Conservation (phyloP, 2,888 invertebrate species). For the Acleris sparsana region DNA sequence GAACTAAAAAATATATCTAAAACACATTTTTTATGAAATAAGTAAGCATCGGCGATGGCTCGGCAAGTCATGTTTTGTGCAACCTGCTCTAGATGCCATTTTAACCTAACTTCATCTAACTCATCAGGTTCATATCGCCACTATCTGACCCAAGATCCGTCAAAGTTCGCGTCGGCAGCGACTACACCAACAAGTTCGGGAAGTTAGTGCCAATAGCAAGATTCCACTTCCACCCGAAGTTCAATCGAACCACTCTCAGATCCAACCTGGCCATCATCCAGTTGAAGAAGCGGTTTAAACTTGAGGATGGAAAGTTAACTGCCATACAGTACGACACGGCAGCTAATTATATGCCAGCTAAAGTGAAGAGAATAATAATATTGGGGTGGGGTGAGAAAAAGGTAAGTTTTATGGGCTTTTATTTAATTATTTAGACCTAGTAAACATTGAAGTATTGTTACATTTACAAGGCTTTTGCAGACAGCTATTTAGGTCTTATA, state of each 20-base stretch:
- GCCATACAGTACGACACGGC: slow-evolving; percentile 47
- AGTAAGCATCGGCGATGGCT: too few relatives aligned
- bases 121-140: too few relatives aligned
- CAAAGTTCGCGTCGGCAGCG: slow-evolving; percentile 51
- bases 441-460: too few relatives aligned
- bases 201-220: slow-evolving; percentile 43
- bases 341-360: slow-evolving; percentile 19
- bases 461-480: too few relatives aligned
- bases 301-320: slow-evolving; percentile 45
- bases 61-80: too few relatives aligned
- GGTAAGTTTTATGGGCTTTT: too few relatives aligned
- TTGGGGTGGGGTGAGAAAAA: slow-evolving; percentile 44
- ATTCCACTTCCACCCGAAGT: slow-evolving; percentile 51
- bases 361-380: slow-evolving; percentile 42
- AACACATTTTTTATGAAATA: too few relatives aligned
- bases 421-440: not conserved
- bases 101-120: too few relatives aligned
- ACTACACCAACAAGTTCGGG: slow-evolving; percentile 45
- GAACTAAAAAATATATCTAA: too few relatives aligned
- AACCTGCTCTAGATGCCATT: too few relatives aligned
- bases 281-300: slow-evolving; percentile 38
- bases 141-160: slow-evolving; percentile 22
- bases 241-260: slow-evolving; percentile 43
- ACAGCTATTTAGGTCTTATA: too few relatives aligned
- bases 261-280: slow-evolving; percentile 53